Evolutionary conservation across 1,140 invertebrate species (phyloP).

Genomic region (Eufriesea mexicana): DNA sequence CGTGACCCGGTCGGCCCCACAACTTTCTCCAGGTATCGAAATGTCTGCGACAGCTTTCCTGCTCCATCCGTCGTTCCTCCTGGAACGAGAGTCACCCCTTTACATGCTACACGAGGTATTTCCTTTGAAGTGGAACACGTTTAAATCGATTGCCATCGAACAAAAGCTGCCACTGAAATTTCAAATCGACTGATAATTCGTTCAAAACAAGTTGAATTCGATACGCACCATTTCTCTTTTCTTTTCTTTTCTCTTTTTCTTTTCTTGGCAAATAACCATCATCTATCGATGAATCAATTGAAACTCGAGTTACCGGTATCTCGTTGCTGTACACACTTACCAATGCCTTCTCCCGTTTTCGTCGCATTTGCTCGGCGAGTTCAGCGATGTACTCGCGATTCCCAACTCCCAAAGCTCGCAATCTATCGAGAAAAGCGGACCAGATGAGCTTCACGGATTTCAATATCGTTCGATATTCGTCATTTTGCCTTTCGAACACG

Average conservation of each 20-base stretch:
- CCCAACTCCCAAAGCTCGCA: slow-evolving; percentile 61
- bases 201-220: too few relatives aligned
- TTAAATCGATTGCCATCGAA: not conserved
- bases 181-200: not conserved
- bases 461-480: not conserved
- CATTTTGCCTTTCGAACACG: not conserved
- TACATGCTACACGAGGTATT: not conserved
- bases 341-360: slow-evolving; percentile 69
- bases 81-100: slow-evolving; percentile 61
- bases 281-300: not conserved
- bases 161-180: not conserved
- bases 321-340: slow-evolving; percentile 59
- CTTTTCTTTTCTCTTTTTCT: too few relatives aligned
- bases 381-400: slow-evolving; percentile 73
- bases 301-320: not conserved
- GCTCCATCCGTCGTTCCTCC: slow-evolving; percentile 82
- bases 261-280: too few relatives aligned
- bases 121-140: not conserved
- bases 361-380: slow-evolving; percentile 75
- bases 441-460: not conserved
- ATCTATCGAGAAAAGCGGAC: slow-evolving; percentile 64
- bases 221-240: too few relatives aligned
- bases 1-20: slow-evolving; percentile 87
- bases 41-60: slow-evolving; percentile 84
- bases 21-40: slow-evolving; percentile 86